Base-by-base conservation (phyloP, 2,113 vertebrate species). In the Psophia crepitans region DNA sequence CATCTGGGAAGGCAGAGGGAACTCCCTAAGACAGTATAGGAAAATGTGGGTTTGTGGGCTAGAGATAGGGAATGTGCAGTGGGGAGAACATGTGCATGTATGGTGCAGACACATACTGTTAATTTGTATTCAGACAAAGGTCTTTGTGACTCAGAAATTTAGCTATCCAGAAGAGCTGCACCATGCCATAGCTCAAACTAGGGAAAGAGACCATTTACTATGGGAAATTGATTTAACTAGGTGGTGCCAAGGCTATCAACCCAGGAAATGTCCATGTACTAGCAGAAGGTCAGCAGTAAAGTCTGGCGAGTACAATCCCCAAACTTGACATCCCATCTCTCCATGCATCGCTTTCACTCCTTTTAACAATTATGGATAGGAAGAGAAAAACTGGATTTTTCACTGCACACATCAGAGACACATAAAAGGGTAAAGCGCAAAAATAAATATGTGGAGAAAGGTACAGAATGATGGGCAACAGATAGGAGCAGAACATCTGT, bases 361-460 rank as follows among this genome's bases (percentile, higher is more conserved):
- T 80, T 88, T 41, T 77, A 66, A 74, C 24, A 57, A 7, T 43
- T 61, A 90, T 56, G 39, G 19, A 17, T 5, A 82, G n/a, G 12
- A 92, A 44, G 12, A 87, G 57, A 61, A 84, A 56, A 22, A 39
- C 12, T 64, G 35, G 13, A 65, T 87, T 93, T 91, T 93, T 84
- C 57, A 60, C 32, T 71, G 56, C 60, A 70, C 19, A 78, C 41
- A 87, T 65, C n/a, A 90, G 49, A 90, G 16, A 75, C 11, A 83
- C 39, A 39, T 71, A 71, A 78, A 90, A 92, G 35, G 9, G 28
- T 69, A 79, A n/a, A 92, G 58, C 70, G 79, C 61, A 93, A 79
- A 94, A 64, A 83, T 73, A 94, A 92, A 60, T 71, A 93, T 14
- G 22, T 71, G 83, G 80, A 94, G 68, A 96, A 71, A 88, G 24